These are phyloP conservation scores for Leptinotarsa lineolata DNA, from an alignment of 1,140 invertebrate genomes.

Conservation along the genomic window DNA sequence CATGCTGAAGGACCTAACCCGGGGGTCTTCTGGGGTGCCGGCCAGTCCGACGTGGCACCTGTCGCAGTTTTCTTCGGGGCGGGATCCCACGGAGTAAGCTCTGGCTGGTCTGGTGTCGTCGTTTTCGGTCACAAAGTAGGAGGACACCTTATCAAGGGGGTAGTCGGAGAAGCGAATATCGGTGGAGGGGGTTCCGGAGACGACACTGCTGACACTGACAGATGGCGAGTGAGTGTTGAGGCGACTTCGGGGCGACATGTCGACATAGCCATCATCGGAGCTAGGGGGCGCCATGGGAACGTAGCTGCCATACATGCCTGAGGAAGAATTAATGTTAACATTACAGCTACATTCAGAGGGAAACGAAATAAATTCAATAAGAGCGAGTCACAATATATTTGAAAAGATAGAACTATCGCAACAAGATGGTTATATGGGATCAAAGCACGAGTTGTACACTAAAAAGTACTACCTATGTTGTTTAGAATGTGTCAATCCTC, in stretches of 20 bases:
- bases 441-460: too few relatives aligned
- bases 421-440: too few relatives aligned
- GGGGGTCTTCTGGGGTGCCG: conserved; percentile 47
- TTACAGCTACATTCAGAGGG: too few relatives aligned
- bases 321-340: neutral
- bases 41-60: conserved; percentile 48
- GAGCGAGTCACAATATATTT: too few relatives aligned
- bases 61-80: conserved; percentile 53
- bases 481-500: too few relatives aligned
- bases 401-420: too few relatives aligned
- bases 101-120: conserved; percentile 67
- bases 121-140: conserved; percentile 64
- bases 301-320: conserved; percentile 57
- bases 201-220: conserved; percentile 71
- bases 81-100: conserved; percentile 86
- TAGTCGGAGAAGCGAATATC: conserved; percentile 67
- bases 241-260: conserved; percentile 63
- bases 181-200: conserved; percentile 71
- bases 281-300: conserved; percentile 66
- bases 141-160: conserved; percentile 70
- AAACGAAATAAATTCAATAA: too few relatives aligned
- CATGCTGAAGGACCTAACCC: conserved; percentile 72
- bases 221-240: conserved; percentile 62
- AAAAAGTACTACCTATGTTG: too few relatives aligned
- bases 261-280: conserved; percentile 63